Conservation (phyloP, 2,888 invertebrate species). For the Gandaritis pyraliata region DNA sequence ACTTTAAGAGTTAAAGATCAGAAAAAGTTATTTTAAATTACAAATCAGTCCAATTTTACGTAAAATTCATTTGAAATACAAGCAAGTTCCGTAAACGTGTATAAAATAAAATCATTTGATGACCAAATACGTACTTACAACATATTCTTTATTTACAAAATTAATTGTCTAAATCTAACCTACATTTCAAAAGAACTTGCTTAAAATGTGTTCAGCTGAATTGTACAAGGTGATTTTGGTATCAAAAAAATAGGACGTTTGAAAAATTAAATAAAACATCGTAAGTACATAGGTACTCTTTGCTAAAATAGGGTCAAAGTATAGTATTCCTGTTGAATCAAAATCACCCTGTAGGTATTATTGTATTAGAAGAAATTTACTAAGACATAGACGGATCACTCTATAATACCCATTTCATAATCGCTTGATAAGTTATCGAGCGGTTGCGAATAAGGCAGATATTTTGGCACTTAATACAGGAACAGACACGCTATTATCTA, state of each 20-base stretch:
- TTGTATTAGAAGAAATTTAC: too few relatives aligned
- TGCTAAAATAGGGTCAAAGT: too few relatives aligned
- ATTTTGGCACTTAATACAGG: slow-evolving; percentile 18
- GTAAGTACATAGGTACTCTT: too few relatives aligned
- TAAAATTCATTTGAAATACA: slow-evolving; percentile 12
- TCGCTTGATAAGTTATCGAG: background rate
- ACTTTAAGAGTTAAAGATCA: background rate
- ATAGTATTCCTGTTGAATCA: too few relatives aligned
- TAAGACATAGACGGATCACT: too few relatives aligned
- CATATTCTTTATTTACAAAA: slow-evolving; percentile 16
- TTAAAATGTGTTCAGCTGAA: background rate
- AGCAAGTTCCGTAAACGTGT: slow-evolving; percentile 1
- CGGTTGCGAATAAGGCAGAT: slow-evolving; percentile 1
- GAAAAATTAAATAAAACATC: too few relatives aligned
- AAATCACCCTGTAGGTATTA: too few relatives aligned
- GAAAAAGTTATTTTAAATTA: background rate
- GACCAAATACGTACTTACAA: slow-evolving; percentile 19
- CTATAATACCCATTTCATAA: background rate
- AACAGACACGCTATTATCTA: slow-evolving; percentile 1
- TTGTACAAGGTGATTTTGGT: background rate
- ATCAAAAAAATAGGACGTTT: too few relatives aligned
- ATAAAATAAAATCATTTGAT: slow-evolving; percentile 22
- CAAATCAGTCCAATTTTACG: slow-evolving; percentile 9
- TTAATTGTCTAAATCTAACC: slow-evolving; percentile 1
- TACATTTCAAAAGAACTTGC: slow-evolving; percentile 5